Evolutionary conservation across 1,140 invertebrate species (phyloP), one percentile per base, ranked within the genome.

Genomic region (Achatina immaculata): DNA sequence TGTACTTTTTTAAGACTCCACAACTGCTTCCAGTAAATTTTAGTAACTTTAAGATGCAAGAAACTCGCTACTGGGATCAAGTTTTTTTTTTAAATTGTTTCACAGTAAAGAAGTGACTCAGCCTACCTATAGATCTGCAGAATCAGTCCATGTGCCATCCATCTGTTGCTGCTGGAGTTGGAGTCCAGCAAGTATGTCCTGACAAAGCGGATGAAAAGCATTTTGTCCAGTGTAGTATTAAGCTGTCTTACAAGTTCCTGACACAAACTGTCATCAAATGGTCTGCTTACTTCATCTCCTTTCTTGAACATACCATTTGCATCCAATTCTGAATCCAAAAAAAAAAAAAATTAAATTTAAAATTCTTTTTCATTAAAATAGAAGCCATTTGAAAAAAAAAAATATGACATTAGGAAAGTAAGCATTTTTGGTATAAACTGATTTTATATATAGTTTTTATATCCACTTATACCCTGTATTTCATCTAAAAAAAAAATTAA

Each of bases 141-240:
- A 14, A 92, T 81, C 19, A 92, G 87, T 24, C 86, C 84, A 80
- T 99, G 98, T 0, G 96, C 96, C 92, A 98, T 97, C 97, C 97
- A 99, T 81, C 98, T 94, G 6, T 98, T 95, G 74, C 95, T 95
- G 0, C 96, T 97, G 9, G 95, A 95, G 89, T 99, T 98, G 0
- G 97, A 98, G 91, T 99, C 97, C 65, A 99, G 91, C 21, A 99
- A 92, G 92, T 98, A 99, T 0, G 95, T 95, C 82, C 95, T 94
- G 24, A 99, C 94, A 86, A 99, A 99, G 87, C 95, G 93, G 2
- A 93, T 86, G 81, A 97, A 90, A 14, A 95, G 88, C 28, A 93
- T 92, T 79, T 93, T 92, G 36, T 94, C 93, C 34, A 96, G 93
- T 88, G 94, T 93, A 81, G 93, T 93, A 84, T 95, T 95, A 69